A percentile compares a stretch with the other conserved stretches of the same genome.
These are phyloP conservation scores for Aphaenogaster rudis DNA, from an alignment of 1,140 invertebrate species.

Conservation along the genomic window DNA sequence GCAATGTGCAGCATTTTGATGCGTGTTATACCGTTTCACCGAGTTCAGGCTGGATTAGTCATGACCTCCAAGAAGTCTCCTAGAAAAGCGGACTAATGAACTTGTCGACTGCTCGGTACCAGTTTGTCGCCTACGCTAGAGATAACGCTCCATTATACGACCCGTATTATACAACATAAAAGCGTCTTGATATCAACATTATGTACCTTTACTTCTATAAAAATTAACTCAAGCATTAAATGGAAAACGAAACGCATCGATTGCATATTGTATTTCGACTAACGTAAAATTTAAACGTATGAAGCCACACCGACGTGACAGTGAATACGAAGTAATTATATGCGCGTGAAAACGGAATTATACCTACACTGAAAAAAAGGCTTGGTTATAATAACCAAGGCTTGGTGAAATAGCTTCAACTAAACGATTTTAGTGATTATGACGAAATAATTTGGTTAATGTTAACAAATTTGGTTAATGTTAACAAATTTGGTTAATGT, in stretches of 20 bases:
- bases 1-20: conserved; percentile 64
- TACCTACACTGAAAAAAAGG: background rate
- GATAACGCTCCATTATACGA: background rate
- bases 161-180: background rate
- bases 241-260: background rate
- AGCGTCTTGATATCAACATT: background rate
- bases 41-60: conserved; percentile 67
- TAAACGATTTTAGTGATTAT: too few relatives aligned
- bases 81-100: conserved; percentile 72
- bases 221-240: background rate
- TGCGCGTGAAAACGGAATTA: conserved; percentile 1
- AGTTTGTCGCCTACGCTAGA: conserved; percentile 29
- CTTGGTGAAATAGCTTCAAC: too few relatives aligned
- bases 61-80: conserved; percentile 71
- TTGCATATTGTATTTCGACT: background rate
- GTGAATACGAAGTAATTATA: conserved; percentile 3
- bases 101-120: conserved; percentile 37
- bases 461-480: too few relatives aligned
- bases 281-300: background rate
- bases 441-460: too few relatives aligned
- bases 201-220: background rate
- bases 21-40: conserved; percentile 60
- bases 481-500: too few relatives aligned
- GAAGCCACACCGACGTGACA: background rate
- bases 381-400: too few relatives aligned